Evolutionary conservation across 2,888 invertebrate species (phyloP), one percentile per base, ranked within the genome.

Genomic region (Camptogramma bilineatum): DNA sequence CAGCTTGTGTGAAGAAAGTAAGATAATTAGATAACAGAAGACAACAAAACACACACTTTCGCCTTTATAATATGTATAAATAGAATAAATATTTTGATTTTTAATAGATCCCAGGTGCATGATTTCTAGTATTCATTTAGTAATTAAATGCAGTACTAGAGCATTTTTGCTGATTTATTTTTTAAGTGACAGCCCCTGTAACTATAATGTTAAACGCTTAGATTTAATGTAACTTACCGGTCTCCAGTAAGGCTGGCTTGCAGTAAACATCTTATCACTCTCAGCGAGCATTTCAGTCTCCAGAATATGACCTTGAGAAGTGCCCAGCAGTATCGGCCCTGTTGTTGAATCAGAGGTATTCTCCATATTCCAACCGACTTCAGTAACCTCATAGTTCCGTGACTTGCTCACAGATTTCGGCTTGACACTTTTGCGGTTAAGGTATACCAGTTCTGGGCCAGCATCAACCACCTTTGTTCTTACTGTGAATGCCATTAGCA

Each of bases 351-450:
- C 95, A 0, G 95, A 95, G 1, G 94, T 94, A 72, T 96, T 96
- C 62, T 94, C 94, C 73, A 94, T 94, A 85, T 97, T 98, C 97
- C 98, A 99, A 0, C 96, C 98, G 0, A 99, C 97, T 54, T 97
- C 96, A 0, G 98, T 98, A 21, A 99, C 96, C 81, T 97, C 96
- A 84, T 98, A 97, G 46, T 96, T 95, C 71, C 94, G 93, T 52
- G 95, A 95, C 84, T 96, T 96, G 31, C 81, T 85, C 0, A 93
- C 88, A 5, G 86, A 94, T 77, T 96, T 96, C 9, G 96, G 94
- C 86, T 97, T 98, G 2, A 94, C 94, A 17, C 95, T 95, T 77
- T 96, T 97, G 61, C 95, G 94, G 64, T 97, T 95, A 8, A 98
- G 89, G 81, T 98, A 98, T 18, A 97, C 93, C 28, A 98, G 94